Percentiles rank a stretch among this genome's conserved stretches.
phyloP scores from a whole-genome alignment of 2,797 vertebrate genomes.

The Salarias fasciatus region DNA sequence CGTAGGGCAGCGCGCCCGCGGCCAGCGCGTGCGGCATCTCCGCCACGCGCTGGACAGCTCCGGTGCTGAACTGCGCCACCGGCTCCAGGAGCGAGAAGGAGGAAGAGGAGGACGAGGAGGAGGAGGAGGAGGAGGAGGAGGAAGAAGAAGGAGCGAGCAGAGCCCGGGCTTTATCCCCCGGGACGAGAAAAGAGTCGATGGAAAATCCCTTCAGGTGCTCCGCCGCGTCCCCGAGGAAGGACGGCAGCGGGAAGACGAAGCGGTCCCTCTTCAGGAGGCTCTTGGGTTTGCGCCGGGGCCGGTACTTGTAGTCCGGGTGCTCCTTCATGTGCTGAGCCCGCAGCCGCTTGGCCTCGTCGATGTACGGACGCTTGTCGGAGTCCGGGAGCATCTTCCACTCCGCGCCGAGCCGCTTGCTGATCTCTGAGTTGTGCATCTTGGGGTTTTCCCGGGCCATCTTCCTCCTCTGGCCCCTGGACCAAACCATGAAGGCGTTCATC shows the following conservation, averaged over 20 bases:
- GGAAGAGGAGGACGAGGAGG: constrained; percentile 84
- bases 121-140: constrained; percentile 78
- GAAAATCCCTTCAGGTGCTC: constrained; percentile 91
- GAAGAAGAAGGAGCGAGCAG: constrained; percentile 85
- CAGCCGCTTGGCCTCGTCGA: constrained; percentile 96
- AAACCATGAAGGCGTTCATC: constrained; percentile 99
- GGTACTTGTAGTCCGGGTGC: constrained; percentile 98
- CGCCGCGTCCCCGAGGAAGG: constrained; percentile 88
- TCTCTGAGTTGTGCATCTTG: constrained; percentile 99
- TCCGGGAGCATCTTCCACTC: constrained; percentile 97
- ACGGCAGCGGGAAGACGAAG: constrained; percentile 89
- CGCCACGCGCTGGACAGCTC: constrained; percentile 90
- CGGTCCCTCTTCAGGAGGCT: constrained; percentile 91
- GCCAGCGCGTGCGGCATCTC: constrained; percentile 89
- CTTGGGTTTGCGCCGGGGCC: constrained; percentile 95
- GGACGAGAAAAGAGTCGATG: constrained; percentile 88
- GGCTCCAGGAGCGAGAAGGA: constrained; percentile 91
- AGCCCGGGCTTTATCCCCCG: constrained; percentile 88
- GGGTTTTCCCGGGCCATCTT: constrained; percentile 98
- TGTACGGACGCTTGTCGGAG: constrained; percentile 94
- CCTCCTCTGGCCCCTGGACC: constrained; percentile 94
- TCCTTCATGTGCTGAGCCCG: constrained; percentile 96
- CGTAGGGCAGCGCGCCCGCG: constrained; percentile 88
- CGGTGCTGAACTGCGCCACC: constrained; percentile 88
- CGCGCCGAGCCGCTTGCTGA: constrained; percentile 94